Conservation (phyloP, 2,113 vertebrate species). For the Cichladusa arquata region DNA sequence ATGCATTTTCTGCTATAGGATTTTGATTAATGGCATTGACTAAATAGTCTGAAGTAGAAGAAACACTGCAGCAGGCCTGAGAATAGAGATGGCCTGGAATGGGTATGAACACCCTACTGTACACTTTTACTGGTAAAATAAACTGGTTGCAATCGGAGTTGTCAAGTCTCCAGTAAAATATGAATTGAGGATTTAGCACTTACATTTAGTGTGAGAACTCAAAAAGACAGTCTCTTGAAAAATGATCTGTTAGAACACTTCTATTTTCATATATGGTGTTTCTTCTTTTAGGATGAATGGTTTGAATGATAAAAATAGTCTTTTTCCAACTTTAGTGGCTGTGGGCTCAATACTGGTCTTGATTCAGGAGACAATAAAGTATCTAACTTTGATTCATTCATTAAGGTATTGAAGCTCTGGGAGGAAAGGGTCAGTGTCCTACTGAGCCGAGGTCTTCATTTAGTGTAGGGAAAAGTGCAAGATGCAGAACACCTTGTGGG, state of each 20-base stretch:
- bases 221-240: neutral
- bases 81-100: conserved; percentile 47
- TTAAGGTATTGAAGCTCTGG: neutral
- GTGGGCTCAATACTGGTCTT: neutral
- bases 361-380: neutral
- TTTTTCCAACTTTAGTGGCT: neutral
- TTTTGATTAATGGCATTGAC: conserved; percentile 89
- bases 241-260: conserved; percentile 19
- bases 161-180: conserved; percentile 29
- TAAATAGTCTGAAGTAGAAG: conserved; percentile 79
- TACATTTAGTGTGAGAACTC: neutral
- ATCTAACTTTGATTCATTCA: neutral
- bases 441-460: neutral
- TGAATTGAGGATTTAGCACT: conserved; percentile 30
- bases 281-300: neutral
- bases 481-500: neutral
- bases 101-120: conserved; percentile 15
- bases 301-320: neutral
- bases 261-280: neutral
- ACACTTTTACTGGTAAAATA: conserved; percentile 11
- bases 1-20: conserved; percentile 94
- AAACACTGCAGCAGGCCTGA: conserved; percentile 65
- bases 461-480: neutral
- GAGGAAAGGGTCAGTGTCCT: neutral
- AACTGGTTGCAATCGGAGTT: neutral